These are phyloP conservation scores for Ctenosaura bakeri DNA, from an alignment of 2,797 vertebrate species.

Conservation along the genomic window DNA sequence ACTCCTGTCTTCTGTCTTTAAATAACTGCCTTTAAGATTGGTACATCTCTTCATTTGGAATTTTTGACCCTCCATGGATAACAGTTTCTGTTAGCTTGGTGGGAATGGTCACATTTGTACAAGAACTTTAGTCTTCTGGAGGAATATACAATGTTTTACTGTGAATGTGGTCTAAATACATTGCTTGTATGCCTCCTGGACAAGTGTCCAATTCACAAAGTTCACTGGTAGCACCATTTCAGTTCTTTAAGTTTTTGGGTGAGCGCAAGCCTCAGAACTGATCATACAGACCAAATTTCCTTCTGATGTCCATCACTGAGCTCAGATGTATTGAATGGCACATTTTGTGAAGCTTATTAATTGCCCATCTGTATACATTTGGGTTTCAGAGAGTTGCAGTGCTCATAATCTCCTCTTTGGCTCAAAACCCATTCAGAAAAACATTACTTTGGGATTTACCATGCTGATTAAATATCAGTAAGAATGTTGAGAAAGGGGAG, in stretches of 20 bases:
- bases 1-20: conserved; percentile 21
- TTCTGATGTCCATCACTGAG: conserved; percentile 29
- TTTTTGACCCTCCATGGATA: conserved; percentile 25
- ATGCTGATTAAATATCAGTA: conserved; percentile 16
- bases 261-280: not conserved
- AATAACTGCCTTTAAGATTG: conserved; percentile 33
- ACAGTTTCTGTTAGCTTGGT: conserved; percentile 19
- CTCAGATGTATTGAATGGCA: not conserved
- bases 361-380: not conserved
- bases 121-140: conserved; percentile 12
- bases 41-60: conserved; percentile 14
- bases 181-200: not conserved
- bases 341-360: not conserved
- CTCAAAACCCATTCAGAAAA: conserved; percentile 33
- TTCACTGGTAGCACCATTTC: not conserved
- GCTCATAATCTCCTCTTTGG: not conserved
- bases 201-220: conserved; percentile 37
- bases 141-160: conserved; percentile 3
- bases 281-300: conserved; percentile 17
- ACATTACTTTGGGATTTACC: conserved; percentile 32
- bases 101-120: conserved; percentile 27
- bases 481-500: not conserved
- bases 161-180: conserved; percentile 1
- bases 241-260: conserved; percentile 15
- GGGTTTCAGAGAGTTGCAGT: conserved; percentile 14